A percentile compares a stretch with the other conserved stretches of the same genome.
Conservation (phyloP, 2,888 invertebrate species). For the Hypolimnas misippus region DNA sequence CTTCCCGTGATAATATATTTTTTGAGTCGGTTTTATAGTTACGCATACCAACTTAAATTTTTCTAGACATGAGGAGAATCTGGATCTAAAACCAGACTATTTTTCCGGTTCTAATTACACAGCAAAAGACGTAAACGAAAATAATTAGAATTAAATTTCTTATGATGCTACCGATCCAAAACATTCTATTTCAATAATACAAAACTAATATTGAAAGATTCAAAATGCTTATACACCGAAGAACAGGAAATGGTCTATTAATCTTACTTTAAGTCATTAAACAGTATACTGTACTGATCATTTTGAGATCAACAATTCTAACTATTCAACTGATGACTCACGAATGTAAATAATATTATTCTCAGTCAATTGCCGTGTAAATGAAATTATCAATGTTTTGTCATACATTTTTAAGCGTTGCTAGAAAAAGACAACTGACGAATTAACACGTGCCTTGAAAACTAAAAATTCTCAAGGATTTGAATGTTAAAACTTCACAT, state of each 20-base stretch:
- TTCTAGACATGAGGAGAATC: neutral
- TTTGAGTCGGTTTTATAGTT: constrained; percentile 11
- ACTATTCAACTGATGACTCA: constrained; percentile 1
- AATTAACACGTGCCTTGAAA: neutral
- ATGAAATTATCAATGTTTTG: neutral
- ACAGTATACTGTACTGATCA: constrained; percentile 6
- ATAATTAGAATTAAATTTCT: too few relatives aligned
- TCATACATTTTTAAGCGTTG: neutral
- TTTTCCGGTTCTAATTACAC: too few relatives aligned
- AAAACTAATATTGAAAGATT: constrained; percentile 8
- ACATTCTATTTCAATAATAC: neutral
- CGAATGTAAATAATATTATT: neutral
- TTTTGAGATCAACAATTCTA: constrained; percentile 7
- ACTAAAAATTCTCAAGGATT: neutral
- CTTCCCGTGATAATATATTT: constrained; percentile 25
- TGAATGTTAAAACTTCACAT: neutral
- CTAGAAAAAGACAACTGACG: neutral
- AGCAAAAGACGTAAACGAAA: too few relatives aligned
- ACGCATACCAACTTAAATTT: neutral
- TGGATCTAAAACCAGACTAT: neutral
- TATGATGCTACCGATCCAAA: too few relatives aligned
- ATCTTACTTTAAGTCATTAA: constrained; percentile 18
- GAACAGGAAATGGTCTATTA: constrained; percentile 20
- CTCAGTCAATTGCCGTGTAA: neutral
- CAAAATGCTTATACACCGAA: constrained; percentile 17